Conservation (phyloP, 2,113 vertebrate species). For the Columbina picui region DNA sequence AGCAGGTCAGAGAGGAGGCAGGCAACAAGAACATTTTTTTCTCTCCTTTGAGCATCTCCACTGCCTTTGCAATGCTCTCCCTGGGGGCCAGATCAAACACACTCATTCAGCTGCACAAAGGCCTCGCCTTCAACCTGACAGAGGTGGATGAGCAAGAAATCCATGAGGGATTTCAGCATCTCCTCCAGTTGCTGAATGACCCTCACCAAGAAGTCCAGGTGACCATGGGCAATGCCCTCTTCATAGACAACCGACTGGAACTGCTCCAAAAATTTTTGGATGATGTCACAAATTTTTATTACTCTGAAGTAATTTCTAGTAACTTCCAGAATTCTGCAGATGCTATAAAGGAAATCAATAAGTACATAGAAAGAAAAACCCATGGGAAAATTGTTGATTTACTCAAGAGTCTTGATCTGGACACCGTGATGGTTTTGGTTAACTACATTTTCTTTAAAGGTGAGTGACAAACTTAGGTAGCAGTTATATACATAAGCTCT, state of each 20-base stretch:
- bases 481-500: not conserved
- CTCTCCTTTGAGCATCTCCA: constrained; percentile 86
- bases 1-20: constrained; percentile 35
- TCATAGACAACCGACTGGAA: constrained; percentile 62
- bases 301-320: constrained; percentile 64
- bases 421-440: constrained; percentile 77
- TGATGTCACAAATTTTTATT: constrained; percentile 65
- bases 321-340: constrained; percentile 73
- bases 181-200: constrained; percentile 74
- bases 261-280: constrained; percentile 71
- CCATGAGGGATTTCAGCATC: constrained; percentile 74
- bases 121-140: constrained; percentile 74
- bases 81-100: constrained; percentile 81
- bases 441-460: constrained; percentile 87
- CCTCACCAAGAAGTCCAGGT: constrained; percentile 42
- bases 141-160: constrained; percentile 59
- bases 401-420: constrained; percentile 65
- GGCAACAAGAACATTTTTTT: constrained; percentile 81
- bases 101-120: constrained; percentile 74
- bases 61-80: constrained; percentile 81
- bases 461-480: not conserved
- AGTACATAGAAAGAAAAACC: constrained; percentile 80
- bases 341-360: constrained; percentile 77
- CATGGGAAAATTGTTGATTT: constrained; percentile 77
- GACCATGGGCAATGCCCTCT: constrained; percentile 74